Conservation (phyloP, 2,888 invertebrate genomes). For the Acrocyrtus sp. region DNA sequence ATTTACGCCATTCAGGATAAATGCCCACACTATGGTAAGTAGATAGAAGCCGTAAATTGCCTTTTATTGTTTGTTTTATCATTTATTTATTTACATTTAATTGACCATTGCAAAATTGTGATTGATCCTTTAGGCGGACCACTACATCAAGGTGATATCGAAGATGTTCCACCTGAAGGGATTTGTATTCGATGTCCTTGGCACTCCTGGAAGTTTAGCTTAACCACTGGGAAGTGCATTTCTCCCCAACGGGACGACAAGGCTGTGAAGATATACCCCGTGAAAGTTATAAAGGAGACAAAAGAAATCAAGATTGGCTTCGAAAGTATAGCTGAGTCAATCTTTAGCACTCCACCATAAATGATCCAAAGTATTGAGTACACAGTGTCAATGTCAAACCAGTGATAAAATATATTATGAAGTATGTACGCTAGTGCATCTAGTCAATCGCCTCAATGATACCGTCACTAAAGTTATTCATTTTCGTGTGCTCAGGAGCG, state of each 20-base stretch:
- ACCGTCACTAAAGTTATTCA: too few species aligned
- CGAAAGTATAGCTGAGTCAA: conserved; percentile 40
- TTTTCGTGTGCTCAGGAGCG: too few species aligned
- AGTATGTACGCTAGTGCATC: too few species aligned
- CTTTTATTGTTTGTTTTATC: too few species aligned
- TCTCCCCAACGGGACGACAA: conserved; percentile 52
- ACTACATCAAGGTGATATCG: conserved; percentile 57
- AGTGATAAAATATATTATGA: not conserved
- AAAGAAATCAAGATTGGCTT: conserved; percentile 59
- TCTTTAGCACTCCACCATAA: conserved; percentile 29
- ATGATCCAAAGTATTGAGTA: not conserved
- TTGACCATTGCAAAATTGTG: not conserved
- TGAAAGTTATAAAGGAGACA: conserved; percentile 32
- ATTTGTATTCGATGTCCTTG: conserved; percentile 61
- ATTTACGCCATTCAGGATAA: conserved; percentile 58
- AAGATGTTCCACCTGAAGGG: conserved; percentile 54
- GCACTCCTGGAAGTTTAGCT: conserved; percentile 62
- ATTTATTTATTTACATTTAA: not conserved
- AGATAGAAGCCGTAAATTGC: too few species aligned
- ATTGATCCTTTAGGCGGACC: conserved; percentile 55
- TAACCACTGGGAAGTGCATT: conserved; percentile 57
- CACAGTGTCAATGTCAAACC: not conserved
- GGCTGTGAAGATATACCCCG: conserved; percentile 53
- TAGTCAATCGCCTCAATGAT: too few species aligned
- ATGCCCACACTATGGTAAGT: conserved; percentile 62